These are phyloP conservation scores for Gopherus flavomarginatus DNA, from an alignment of 2,113 vertebrate species.

Conservation along the genomic window DNA sequence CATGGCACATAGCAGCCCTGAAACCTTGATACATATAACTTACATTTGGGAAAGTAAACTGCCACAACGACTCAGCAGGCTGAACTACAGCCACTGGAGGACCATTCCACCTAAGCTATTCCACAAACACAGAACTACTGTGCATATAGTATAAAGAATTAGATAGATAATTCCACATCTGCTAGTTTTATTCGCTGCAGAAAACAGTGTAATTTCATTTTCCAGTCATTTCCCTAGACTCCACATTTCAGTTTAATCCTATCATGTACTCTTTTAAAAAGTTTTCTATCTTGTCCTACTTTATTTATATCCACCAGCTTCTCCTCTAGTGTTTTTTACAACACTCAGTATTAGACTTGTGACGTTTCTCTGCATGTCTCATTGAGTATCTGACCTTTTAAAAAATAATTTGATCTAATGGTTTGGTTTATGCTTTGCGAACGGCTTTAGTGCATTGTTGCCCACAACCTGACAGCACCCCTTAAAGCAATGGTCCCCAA, in stretches of 20 bases:
- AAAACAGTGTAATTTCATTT: neutral
- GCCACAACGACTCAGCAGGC: neutral
- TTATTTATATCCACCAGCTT: neutral
- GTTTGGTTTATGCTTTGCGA: neutral
- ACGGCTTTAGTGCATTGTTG: rapidly evolving
- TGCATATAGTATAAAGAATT: neutral
- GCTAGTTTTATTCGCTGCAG: neutral
- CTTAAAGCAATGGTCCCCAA: neutral
- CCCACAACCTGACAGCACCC: neutral
- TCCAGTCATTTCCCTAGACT: neutral
- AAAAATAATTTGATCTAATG: neutral
- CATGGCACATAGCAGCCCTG: neutral
- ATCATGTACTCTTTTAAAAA: neutral
- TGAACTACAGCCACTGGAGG: neutral
- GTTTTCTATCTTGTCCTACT: neutral
- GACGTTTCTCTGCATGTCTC: neutral
- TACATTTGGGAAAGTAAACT: neutral
- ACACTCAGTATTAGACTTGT: neutral
- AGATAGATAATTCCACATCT: neutral
- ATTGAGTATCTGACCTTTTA: neutral
- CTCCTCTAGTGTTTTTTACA: neutral
- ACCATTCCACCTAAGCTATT: neutral
- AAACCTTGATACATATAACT: neutral
- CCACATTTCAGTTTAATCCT: neutral
- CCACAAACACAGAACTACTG: neutral